Conservation (phyloP, 2,888 invertebrate species). For the Meteorus colon region DNA sequence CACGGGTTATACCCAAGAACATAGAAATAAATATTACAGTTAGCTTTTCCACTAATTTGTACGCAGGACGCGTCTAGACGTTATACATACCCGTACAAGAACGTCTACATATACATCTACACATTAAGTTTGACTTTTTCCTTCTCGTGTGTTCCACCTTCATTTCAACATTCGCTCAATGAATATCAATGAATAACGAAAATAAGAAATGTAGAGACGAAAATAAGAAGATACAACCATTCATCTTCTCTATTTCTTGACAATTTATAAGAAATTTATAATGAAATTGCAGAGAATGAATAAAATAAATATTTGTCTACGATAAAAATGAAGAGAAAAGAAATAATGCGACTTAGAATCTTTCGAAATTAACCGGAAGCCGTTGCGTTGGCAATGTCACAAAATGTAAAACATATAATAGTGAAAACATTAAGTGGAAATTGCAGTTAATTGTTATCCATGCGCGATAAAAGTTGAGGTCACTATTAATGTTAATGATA, state of each 20-base stretch:
- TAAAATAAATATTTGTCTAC: constrained; percentile 4
- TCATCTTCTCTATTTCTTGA: not conserved
- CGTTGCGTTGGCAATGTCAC: not conserved
- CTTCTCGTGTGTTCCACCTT: constrained; percentile 16
- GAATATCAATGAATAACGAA: constrained; percentile 29
- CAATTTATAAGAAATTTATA: not conserved
- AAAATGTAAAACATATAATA: not conserved
- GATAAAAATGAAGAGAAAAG: not conserved
- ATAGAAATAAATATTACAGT: constrained; percentile 51
- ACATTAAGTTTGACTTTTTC: not conserved
- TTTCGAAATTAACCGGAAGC: constrained; percentile 21
- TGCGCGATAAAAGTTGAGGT: constrained; percentile 19
- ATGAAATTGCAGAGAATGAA: not conserved
- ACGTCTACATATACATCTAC: constrained; percentile 12
- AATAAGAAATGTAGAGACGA: not conserved
- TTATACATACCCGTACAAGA: constrained; percentile 41
- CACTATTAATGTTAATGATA: constrained; percentile 22
- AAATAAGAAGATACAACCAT: not conserved
- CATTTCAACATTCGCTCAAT: constrained; percentile 23
- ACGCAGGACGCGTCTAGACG: constrained; percentile 52
- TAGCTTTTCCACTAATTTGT: constrained; percentile 62
- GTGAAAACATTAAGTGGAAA: constrained; percentile 32
- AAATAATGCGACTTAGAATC: not conserved
- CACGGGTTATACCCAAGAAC: not conserved
- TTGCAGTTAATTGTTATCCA: constrained; percentile 39